These are phyloP conservation scores for Doryteuthis pealeii DNA, from an alignment of 1,140 invertebrate genomes.

Conservation along the genomic window DNA sequence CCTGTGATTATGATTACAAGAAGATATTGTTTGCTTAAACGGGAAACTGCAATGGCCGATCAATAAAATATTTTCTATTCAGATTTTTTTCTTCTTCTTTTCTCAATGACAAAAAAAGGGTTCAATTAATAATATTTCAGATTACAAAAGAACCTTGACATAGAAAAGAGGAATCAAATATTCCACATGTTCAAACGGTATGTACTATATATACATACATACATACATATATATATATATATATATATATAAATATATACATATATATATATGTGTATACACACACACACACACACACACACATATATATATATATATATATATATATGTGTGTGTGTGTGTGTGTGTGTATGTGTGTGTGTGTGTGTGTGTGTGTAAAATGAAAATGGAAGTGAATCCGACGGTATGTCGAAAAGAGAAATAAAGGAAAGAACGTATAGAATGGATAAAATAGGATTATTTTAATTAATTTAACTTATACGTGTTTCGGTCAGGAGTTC, in stretches of 20 bases:
- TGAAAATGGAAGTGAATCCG: too few relatives aligned
- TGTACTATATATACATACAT: not conserved
- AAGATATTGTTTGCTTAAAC: not conserved
- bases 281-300: not conserved
- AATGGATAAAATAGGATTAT: too few relatives aligned
- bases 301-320: constrained; percentile 2
- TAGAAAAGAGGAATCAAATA: not conserved
- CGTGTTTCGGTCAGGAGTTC: too few relatives aligned
- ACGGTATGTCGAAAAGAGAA: too few relatives aligned
- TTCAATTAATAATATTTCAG: too few relatives aligned
- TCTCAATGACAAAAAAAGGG: not conserved
- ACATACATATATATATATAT: constrained; percentile 6
- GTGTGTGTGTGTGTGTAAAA: too few relatives aligned
- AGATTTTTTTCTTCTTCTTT: not conserved
- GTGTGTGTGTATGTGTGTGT: not conserved
- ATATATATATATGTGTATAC: not conserved
- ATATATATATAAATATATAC: not conserved
- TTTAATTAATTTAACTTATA: too few relatives aligned
- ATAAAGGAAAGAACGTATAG: too few relatives aligned
- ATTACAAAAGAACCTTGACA: too few relatives aligned
- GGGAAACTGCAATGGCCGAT: not conserved
- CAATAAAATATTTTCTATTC: not conserved
- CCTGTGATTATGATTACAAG: too few relatives aligned
- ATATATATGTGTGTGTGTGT: not conserved
- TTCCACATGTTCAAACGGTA: not conserved